phyloP scores from a whole-genome alignment of 2,113 vertebrate species.

The Ascaphus truei region DNA sequence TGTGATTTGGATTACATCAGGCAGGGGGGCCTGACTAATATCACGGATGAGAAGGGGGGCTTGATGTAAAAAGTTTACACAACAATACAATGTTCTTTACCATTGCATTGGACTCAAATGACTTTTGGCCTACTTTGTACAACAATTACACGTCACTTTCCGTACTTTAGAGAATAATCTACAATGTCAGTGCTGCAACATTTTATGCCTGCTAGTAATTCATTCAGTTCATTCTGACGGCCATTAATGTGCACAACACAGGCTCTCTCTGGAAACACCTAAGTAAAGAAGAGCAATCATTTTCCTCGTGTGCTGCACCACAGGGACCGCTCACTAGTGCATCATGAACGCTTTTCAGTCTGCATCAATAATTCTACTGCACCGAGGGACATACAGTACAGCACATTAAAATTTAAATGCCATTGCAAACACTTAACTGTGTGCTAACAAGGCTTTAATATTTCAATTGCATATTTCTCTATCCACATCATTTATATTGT shows the following conservation, averaged over 20 bases:
- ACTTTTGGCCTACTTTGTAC: neutral
- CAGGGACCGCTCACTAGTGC: neutral
- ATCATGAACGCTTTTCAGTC: neutral
- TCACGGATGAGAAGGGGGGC: too few relatives aligned
- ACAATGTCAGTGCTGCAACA: neutral
- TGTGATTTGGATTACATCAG: too few relatives aligned
- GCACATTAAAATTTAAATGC: conserved; percentile 19
- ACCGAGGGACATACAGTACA: neutral
- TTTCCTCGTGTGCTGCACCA: neutral
- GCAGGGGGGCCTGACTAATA: too few relatives aligned
- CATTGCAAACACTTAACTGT: neutral
- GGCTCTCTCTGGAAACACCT: neutral
- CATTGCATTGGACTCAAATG: neutral
- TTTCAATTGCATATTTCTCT: too few relatives aligned
- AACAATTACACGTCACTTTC: neutral
- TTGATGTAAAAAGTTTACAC: too few relatives aligned
- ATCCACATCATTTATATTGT: too few relatives aligned
- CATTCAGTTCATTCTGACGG: neutral
- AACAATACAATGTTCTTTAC: neutral
- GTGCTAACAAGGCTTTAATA: too few relatives aligned
- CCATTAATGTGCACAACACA: conserved; percentile 13
- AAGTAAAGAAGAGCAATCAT: neutral
- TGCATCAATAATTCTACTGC: conserved; percentile 19
- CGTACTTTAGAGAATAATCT: neutral
- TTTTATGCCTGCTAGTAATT: neutral